A percentile compares a stretch with the other conserved stretches of the same genome.
Evolutionary conservation across 2,888 invertebrate species (phyloP).

Genomic region (Cotesia congregata): DNA sequence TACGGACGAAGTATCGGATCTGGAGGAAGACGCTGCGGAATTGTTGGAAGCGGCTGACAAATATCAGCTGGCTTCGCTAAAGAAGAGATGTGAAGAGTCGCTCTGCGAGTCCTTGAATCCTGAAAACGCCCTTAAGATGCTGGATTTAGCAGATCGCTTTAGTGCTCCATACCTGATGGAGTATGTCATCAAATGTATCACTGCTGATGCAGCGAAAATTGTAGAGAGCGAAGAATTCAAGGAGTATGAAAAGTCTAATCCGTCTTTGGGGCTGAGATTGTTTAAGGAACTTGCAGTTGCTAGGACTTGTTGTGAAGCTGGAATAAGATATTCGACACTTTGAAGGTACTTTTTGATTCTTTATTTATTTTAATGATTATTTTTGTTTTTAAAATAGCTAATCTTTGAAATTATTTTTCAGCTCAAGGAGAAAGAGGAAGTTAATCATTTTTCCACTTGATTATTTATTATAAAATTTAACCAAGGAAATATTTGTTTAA

Average conservation of each 20-base stretch:
- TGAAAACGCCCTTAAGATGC: background rate
- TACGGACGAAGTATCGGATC: background rate
- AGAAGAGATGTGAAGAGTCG: background rate
- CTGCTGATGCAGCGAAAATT: background rate
- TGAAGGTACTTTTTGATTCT: too few species aligned
- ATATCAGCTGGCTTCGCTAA: background rate
- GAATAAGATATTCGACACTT: too few species aligned
- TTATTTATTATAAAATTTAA: too few species aligned
- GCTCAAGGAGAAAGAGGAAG: too few species aligned
- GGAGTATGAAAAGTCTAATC: background rate
- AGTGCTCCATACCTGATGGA: background rate
- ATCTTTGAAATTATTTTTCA: too few species aligned
- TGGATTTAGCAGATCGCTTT: background rate
- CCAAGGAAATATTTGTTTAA: too few species aligned
- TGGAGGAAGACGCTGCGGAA: background rate
- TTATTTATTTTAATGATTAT: too few species aligned
- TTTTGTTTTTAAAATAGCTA: too few species aligned
- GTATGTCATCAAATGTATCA: background rate
- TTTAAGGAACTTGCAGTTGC: background rate
- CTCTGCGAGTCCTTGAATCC: background rate
- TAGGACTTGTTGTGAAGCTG: too few species aligned
- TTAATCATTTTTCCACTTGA: too few species aligned
- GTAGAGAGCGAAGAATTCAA: background rate
- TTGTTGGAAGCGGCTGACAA: conserved; percentile 14
- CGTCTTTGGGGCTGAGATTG: background rate